Percentiles rank a stretch among this genome's conserved stretches.
These are phyloP conservation scores for Dolichoris vasculosae DNA, from an alignment of 1,140 invertebrate genomes.

Conservation along the genomic window DNA sequence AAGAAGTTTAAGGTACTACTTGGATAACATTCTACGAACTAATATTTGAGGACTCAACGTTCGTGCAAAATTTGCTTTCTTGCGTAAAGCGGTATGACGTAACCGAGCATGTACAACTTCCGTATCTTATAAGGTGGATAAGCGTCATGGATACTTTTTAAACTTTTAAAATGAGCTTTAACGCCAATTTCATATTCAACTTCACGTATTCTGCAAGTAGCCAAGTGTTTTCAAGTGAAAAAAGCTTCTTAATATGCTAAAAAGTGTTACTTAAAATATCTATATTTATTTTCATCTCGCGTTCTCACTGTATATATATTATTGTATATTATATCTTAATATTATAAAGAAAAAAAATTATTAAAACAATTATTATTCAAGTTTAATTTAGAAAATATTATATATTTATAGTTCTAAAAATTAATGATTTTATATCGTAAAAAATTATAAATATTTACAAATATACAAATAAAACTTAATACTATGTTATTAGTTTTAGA, in stretches of 20 bases:
- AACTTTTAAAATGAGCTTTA: conserved; percentile 10
- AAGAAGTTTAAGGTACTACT: conserved; percentile 23
- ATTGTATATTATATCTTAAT: too few relatives aligned
- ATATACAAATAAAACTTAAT: too few relatives aligned
- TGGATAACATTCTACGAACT: conserved; percentile 47
- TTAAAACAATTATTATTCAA: too few relatives aligned
- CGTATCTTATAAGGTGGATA: conserved; percentile 38
- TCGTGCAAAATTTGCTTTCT: conserved; percentile 45
- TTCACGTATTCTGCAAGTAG: not conserved
- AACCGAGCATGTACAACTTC: conserved; percentile 32
- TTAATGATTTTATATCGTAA: too few relatives aligned
- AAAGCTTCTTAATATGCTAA: not conserved
- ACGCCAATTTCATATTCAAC: conserved; percentile 1
- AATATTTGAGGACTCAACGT: conserved; percentile 28
- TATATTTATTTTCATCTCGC: not conserved
- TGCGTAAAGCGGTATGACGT: conserved; percentile 46
- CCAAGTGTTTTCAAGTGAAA: not conserved
- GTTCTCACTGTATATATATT: too few relatives aligned
- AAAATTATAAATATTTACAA: too few relatives aligned
- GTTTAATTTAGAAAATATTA: too few relatives aligned
- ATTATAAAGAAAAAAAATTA: too few relatives aligned
- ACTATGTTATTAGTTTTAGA: not conserved
- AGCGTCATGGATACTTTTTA: not conserved
- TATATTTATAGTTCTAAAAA: too few relatives aligned
- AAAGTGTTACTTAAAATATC: not conserved